A percentile compares a stretch with the other conserved stretches of the same genome.
phyloP scores from a whole-genome alignment of 1,140 invertebrate genomes.

The Calliopsis andreniformis region DNA sequence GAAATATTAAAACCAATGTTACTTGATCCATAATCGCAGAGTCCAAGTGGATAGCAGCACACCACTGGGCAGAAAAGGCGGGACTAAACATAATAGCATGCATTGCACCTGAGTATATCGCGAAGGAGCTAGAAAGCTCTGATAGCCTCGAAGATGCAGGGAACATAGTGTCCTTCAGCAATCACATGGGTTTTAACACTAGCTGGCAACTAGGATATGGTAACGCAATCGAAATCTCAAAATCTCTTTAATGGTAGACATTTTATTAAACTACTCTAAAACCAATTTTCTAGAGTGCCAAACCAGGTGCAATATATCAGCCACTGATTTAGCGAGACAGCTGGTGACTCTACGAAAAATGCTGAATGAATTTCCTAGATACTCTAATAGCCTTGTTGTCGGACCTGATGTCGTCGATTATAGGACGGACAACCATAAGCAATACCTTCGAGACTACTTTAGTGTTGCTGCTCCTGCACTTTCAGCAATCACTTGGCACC shows the following conservation, averaged over 20 bases:
- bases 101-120: constrained; percentile 60
- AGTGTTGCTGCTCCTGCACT: constrained; percentile 80
- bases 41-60: constrained; percentile 65
- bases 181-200: constrained; percentile 81
- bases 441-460: constrained; percentile 83
- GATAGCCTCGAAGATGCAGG: constrained; percentile 81
- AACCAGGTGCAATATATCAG: constrained; percentile 70
- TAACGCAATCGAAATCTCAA: constrained; percentile 64
- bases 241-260: background rate
- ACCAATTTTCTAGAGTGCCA: constrained; percentile 70
- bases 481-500: constrained; percentile 84
- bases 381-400: constrained; percentile 71
- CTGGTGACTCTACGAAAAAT: constrained; percentile 83
- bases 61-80: constrained; percentile 72
- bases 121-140: constrained; percentile 10
- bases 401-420: constrained; percentile 78
- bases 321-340: constrained; percentile 77
- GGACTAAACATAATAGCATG: constrained; percentile 72
- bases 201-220: constrained; percentile 87
- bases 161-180: constrained; percentile 83
- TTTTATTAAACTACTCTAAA: background rate
- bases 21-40: constrained; percentile 58
- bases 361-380: constrained; percentile 82
- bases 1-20: too few species aligned
- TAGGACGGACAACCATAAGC: constrained; percentile 76